phyloP scores from a whole-genome alignment of 2,797 vertebrate genomes.

The Chromobotia macracanthus region DNA sequence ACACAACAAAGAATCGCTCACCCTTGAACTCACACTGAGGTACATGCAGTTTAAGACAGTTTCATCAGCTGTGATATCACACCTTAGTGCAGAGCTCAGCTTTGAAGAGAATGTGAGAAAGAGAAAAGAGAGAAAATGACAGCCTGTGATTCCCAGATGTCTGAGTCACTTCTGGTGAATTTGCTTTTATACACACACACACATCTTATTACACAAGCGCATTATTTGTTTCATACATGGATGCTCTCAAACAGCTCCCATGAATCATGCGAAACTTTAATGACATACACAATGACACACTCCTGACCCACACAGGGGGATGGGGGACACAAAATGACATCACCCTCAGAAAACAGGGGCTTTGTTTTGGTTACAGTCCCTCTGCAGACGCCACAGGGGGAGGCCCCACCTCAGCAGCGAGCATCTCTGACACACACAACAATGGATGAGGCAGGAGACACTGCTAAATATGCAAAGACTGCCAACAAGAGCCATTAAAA shows the following conservation, averaged over 20 bases:
- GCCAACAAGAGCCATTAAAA: conserved; percentile 52
- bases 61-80: conserved; percentile 33
- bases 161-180: conserved; percentile 28
- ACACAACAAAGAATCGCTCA: background rate
- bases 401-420: conserved; percentile 38
- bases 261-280: conserved; percentile 49
- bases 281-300: conserved; percentile 16
- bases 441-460: conserved; percentile 45
- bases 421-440: conserved; percentile 49
- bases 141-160: background rate
- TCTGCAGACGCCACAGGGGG: conserved; percentile 41
- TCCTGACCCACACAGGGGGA: conserved; percentile 33
- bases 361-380: conserved; percentile 58
- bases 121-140: conserved; percentile 17
- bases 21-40: conserved; percentile 1
- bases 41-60: conserved; percentile 24
- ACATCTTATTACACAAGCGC: conserved; percentile 21
- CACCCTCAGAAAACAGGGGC: conserved; percentile 50
- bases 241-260: conserved; percentile 41
- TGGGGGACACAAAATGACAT: conserved; percentile 52
- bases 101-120: conserved; percentile 36
- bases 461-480: conserved; percentile 54
- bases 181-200: conserved; percentile 2
- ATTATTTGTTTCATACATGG: conserved; percentile 48
- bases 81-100: conserved; percentile 15